Conservation (phyloP, 2,113 vertebrate genomes). For the Meles meles region DNA sequence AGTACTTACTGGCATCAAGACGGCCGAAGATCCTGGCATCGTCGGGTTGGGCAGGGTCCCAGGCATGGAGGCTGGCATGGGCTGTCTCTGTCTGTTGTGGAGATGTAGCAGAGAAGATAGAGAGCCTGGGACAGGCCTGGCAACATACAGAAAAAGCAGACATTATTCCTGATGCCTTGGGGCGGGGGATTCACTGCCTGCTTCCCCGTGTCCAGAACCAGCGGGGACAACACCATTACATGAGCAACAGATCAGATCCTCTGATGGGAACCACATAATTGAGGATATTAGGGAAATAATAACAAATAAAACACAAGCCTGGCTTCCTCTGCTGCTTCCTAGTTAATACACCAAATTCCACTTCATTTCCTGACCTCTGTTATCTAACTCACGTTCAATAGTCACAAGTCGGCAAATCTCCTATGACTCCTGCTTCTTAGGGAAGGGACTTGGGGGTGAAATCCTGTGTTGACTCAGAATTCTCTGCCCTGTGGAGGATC, state of each 20-base stretch:
- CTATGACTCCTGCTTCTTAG: not conserved
- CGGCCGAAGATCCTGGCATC: slow-evolving; percentile 98
- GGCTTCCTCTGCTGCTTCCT: slow-evolving; percentile 69
- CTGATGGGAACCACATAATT: slow-evolving; percentile 58
- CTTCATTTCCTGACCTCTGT: slow-evolving; percentile 60
- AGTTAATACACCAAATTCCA: slow-evolving; percentile 64
- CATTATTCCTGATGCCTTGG: slow-evolving; percentile 38
- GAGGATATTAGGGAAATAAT: slow-evolving; percentile 74
- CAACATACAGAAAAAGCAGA: slow-evolving; percentile 55
- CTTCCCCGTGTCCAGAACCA: not conserved
- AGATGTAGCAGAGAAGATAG: slow-evolving; percentile 98
- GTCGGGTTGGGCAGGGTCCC: slow-evolving; percentile 98
- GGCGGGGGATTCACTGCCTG: not conserved
- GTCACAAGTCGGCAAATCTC: not conserved
- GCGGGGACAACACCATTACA: not conserved
- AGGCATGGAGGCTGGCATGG: slow-evolving; percentile 98
- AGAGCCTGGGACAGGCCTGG: slow-evolving; percentile 97
- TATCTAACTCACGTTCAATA: slow-evolving; percentile 42
- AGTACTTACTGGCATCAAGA: slow-evolving; percentile 96
- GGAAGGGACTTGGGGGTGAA: not conserved
- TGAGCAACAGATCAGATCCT: slow-evolving; percentile 41
- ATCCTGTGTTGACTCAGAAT: not conserved
- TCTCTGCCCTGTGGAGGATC: not conserved
- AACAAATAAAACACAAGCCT: slow-evolving; percentile 70
- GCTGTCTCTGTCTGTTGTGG: slow-evolving; percentile 98